A percentile compares a stretch with the other conserved stretches of the same genome.
These are phyloP conservation scores for Erebia epiphron DNA, from an alignment of 2,888 invertebrate genomes.

Conservation along the genomic window DNA sequence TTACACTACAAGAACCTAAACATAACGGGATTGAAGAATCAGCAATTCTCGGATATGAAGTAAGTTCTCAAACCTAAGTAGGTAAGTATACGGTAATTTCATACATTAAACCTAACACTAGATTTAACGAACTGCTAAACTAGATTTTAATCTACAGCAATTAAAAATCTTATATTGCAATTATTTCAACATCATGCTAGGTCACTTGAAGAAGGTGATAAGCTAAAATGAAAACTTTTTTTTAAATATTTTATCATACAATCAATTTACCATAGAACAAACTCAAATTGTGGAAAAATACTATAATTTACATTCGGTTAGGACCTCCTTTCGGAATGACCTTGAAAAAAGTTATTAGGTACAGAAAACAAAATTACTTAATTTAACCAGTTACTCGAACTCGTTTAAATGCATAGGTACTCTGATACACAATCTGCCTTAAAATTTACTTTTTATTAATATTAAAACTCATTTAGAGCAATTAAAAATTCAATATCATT, in stretches of 20 bases:
- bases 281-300: too few species aligned
- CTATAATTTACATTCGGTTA: too few species aligned
- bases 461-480: background rate
- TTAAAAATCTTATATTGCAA: background rate
- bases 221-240: too few species aligned
- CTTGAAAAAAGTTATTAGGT: too few species aligned
- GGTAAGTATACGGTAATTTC: background rate
- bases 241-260: too few species aligned
- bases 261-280: too few species aligned
- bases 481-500: background rate
- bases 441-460: background rate
- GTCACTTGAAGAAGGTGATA: too few species aligned
- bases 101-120: background rate
- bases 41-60: slow-evolving; percentile 61
- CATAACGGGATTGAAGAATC: slow-evolving; percentile 62
- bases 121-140: background rate
- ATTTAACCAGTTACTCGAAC: too few species aligned
- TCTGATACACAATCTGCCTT: background rate
- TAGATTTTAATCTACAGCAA: background rate
- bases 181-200: background rate
- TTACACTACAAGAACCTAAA: slow-evolving; percentile 58
- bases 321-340: too few species aligned
- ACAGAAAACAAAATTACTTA: too few species aligned
- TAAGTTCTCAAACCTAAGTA: slow-evolving; percentile 47
- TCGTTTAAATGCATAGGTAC: background rate